A percentile compares a stretch with the other conserved stretches of the same genome.
Evolutionary conservation across 2,113 vertebrate species (phyloP).

Genomic region (Scomber japonicus): DNA sequence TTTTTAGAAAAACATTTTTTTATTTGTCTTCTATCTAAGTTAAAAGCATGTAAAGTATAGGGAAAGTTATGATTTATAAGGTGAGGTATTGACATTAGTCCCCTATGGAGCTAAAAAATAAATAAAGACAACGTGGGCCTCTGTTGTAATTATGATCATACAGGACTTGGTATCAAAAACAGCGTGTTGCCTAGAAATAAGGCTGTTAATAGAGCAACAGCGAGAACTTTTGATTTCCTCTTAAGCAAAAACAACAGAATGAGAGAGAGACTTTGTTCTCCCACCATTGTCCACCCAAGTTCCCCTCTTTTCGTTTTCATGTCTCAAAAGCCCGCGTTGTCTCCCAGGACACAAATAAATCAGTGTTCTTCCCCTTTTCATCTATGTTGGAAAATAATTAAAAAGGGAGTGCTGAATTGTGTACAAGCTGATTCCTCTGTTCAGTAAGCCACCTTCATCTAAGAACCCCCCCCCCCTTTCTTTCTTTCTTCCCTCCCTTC

Average conservation of each 20-base stretch:
- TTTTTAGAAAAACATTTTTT: not conserved
- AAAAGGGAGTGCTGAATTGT: conserved; percentile 82
- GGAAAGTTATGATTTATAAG: conserved; percentile 9
- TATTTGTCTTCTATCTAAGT: not conserved
- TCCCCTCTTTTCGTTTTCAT: conserved; percentile 51
- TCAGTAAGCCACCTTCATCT: conserved; percentile 83
- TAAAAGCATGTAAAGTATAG: not conserved
- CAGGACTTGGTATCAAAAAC: not conserved
- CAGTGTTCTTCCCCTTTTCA: conserved; percentile 78
- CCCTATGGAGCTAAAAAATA: not conserved
- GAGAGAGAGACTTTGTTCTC: conserved; percentile 65
- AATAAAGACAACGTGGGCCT: not conserved
- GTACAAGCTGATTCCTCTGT: conserved; percentile 83
- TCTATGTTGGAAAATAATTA: conserved; percentile 82
- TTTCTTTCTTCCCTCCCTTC: too few relatives aligned
- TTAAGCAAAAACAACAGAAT: conserved; percentile 49
- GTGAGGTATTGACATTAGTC: conserved; percentile 29
- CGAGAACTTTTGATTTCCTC: conserved; percentile 37
- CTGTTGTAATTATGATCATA: conserved; percentile 16
- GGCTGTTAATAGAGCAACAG: conserved; percentile 35
- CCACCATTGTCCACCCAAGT: conserved; percentile 69
- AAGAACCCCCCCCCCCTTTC: conserved; percentile 44
- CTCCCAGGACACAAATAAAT: conserved; percentile 81
- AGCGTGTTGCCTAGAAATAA: conserved; percentile 35
- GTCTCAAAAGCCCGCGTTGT: conserved; percentile 60